Base-by-base conservation (phyloP, 1,140 invertebrate genomes). In the Diorhabda sublineata region DNA sequence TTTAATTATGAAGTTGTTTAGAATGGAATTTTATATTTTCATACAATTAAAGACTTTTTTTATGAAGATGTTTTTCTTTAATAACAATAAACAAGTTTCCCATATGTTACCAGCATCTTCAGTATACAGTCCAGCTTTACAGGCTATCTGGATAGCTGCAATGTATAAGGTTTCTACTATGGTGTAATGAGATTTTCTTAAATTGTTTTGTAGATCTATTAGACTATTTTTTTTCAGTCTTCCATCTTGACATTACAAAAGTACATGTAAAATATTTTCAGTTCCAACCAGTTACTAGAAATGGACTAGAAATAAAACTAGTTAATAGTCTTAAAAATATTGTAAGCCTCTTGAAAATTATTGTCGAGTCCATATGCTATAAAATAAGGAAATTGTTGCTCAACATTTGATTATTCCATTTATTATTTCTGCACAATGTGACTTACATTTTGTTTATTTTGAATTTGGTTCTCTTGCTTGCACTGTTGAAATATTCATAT, bases 11-110 rank as follows among this genome's bases (percentile, higher is more conserved):
- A 26, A 26, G 26, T 26, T 26, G 26, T 56, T 56, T 56, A 2
- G 6, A 7, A 56, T n/a, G n/a, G 45, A 62, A 42, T n/a, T 63
- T 63, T 63, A 4, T 60, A 43, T 42, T 11, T 41, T 47, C 8
- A 41, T 66, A 47, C 3, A 42, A 63, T 67, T 67, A 4, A n/a
- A 7, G 11, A 67, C 2, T 64, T 7, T 62, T n/a, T 26, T 65
- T 59, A 59, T 3, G 26, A 64, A 45, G n/a, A 5, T 44, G 6
- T 56, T n/a, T 56, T 56, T 56, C 6, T 7, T 56, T 56, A 56
- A 7, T n/a, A 6, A 56, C n/a, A 56, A n/a, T 1, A 56, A 56
- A n/a, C 6, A 56, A 56, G 6, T 7, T 7, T 7, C 6, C n/a
- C 6, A 56, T 56, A 56, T 56, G 2, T 56, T 56, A 56, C 52